Evolutionary conservation across 2,797 vertebrate genomes (phyloP).

Genomic region (Poliocrania exsul): DNA sequence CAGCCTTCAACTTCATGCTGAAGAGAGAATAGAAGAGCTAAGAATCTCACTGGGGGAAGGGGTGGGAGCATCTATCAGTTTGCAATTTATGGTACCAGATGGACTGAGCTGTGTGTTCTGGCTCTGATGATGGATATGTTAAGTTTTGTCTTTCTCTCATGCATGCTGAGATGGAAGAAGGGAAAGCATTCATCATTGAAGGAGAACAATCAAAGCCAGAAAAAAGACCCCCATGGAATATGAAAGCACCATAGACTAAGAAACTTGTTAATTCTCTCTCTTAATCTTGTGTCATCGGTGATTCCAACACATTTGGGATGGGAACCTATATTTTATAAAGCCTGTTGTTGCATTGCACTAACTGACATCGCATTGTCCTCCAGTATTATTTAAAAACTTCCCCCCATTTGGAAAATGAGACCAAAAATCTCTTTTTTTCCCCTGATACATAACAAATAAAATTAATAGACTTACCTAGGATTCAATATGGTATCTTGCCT

Average conservation of each 20-base stretch:
- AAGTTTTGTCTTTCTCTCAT: not conserved
- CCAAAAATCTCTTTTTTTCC: not conserved
- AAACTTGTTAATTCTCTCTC: not conserved
- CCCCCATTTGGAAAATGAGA: not conserved
- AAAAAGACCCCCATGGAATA: not conserved
- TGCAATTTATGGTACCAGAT: not conserved
- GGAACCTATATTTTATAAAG: not conserved
- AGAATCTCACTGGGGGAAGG: not conserved
- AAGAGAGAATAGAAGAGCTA: not conserved
- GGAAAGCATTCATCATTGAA: not conserved
- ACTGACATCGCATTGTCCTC: fast-evolving
- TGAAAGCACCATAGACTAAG: not conserved
- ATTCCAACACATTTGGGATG: not conserved
- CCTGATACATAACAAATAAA: not conserved
- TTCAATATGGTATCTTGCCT: not conserved
- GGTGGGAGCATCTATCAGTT: not conserved
- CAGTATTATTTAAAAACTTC: not conserved
- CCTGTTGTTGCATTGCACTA: not conserved
- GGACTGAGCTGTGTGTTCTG: conserved; percentile 4
- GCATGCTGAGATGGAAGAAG: not conserved
- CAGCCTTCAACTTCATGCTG: not conserved
- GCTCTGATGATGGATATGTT: not conserved
- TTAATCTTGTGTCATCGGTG: not conserved
- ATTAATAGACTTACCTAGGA: not conserved
- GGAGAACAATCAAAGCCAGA: not conserved